Evolutionary conservation across 2,888 invertebrate genomes (phyloP).

Genomic region (Trachelus iudaicus): DNA sequence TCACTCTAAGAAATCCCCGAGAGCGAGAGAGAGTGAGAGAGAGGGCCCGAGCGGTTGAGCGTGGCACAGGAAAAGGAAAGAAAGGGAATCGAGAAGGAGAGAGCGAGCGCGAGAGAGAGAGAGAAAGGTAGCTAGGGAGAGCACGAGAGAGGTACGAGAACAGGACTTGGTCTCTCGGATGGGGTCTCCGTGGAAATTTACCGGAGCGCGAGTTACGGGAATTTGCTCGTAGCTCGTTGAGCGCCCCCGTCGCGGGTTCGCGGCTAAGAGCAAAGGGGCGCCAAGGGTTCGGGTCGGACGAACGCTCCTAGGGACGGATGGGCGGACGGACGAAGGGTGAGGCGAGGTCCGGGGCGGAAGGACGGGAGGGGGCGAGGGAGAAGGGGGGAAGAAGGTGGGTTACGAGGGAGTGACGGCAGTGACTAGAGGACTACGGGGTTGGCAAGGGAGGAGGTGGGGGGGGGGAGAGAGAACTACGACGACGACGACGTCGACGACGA

Average conservation of each 20-base stretch:
- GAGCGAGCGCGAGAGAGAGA: conserved; percentile 7
- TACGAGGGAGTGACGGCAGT: conserved; percentile 20
- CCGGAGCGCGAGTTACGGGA: conserved; percentile 59
- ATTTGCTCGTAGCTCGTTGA: conserved; percentile 52
- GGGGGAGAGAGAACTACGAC: conserved; percentile 25
- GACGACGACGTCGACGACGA: conserved; percentile 27
- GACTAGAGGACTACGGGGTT: conserved; percentile 20
- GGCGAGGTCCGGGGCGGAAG: conserved; percentile 18
- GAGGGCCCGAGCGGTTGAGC: conserved; percentile 26
- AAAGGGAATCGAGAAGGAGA: conserved; percentile 15
- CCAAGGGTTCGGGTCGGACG: conserved; percentile 52
- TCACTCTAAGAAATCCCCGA: conserved; percentile 51
- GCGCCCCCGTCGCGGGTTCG: conserved; percentile 37
- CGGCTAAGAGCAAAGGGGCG: conserved; percentile 57
- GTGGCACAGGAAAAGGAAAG: conserved; percentile 17
- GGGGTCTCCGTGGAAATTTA: conserved; percentile 53
- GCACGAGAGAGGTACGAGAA: conserved; percentile 5
- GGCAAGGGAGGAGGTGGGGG: conserved; percentile 18
- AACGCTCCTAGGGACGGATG: conserved; percentile 23
- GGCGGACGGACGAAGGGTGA: conserved; percentile 25
- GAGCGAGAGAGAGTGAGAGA: conserved; percentile 24
- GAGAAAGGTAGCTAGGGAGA: neutral
- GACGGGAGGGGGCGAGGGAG: conserved; percentile 19
- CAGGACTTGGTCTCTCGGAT: conserved; percentile 13
- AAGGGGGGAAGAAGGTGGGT: conserved; percentile 44